A percentile compares a stretch with the other conserved stretches of the same genome.
These are phyloP conservation scores for Falco novaeseelandiae DNA, from an alignment of 2,797 vertebrate genomes.

Conservation along the genomic window DNA sequence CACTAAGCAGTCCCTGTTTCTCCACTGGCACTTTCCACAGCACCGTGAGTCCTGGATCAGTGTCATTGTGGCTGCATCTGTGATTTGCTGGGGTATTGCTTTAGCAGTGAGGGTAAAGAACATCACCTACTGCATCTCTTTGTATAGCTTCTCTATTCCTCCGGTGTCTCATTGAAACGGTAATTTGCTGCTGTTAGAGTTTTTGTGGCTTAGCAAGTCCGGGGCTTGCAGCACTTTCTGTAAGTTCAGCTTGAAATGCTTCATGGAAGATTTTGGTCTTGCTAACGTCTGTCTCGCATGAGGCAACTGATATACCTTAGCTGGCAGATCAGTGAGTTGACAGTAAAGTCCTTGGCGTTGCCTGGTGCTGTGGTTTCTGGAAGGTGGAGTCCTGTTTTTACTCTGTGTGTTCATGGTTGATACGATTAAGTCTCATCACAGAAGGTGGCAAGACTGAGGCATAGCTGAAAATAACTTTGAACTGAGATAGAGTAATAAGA, in stretches of 20 bases:
- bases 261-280: background rate
- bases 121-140: background rate
- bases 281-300: background rate
- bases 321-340: background rate
- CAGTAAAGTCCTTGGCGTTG: background rate
- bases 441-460: background rate
- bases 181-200: background rate
- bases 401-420: rapidly evolving
- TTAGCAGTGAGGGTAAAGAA: background rate
- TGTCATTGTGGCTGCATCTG: background rate
- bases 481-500: background rate
- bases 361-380: background rate
- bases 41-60: background rate
- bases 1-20: background rate
- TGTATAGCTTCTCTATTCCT: background rate
- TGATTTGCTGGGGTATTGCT: background rate
- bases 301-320: background rate
- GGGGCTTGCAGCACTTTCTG: background rate
- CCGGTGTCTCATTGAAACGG: background rate
- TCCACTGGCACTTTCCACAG: background rate
- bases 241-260: background rate
- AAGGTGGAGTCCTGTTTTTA: background rate
- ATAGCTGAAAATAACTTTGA: background rate
- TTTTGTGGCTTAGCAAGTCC: background rate
- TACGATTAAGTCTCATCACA: background rate